phyloP scores from a whole-genome alignment of 2,888 invertebrate genomes.

The Stictocephala bisonia region DNA sequence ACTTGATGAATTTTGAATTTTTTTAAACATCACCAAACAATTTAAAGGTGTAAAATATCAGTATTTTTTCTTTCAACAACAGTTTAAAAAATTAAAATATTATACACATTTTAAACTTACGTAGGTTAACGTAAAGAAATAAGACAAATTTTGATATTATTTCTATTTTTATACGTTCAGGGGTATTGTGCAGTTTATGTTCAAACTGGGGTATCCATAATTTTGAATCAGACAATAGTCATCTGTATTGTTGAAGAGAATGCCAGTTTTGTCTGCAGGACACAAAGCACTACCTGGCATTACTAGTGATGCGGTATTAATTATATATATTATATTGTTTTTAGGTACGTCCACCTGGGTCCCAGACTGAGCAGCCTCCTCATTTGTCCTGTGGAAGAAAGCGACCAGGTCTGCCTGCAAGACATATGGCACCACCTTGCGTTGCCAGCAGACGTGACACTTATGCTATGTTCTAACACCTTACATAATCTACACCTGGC shows the following conservation, averaged over 20 bases:
- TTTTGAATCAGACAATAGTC: too few species aligned
- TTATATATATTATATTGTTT: slow-evolving; percentile 33
- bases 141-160: too few species aligned
- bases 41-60: too few species aligned
- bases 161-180: too few species aligned
- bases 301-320: slow-evolving; percentile 53
- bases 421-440: slow-evolving; percentile 67
- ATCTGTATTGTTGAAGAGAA: slow-evolving; percentile 61
- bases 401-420: slow-evolving; percentile 60
- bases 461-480: slow-evolving; percentile 66
- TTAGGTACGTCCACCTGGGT: slow-evolving; percentile 69
- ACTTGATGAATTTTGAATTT: too few species aligned
- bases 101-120: too few species aligned
- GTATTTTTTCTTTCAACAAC: too few species aligned
- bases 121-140: too few species aligned
- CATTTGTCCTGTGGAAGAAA: slow-evolving; percentile 61
- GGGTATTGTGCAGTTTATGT: too few species aligned
- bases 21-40: too few species aligned
- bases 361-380: slow-evolving; percentile 69
- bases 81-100: too few species aligned
- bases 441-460: slow-evolving; percentile 64
- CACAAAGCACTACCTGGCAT: slow-evolving; percentile 66
- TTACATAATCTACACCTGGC: slow-evolving; percentile 63
- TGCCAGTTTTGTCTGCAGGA: slow-evolving; percentile 62
- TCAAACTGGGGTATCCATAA: too few species aligned